phyloP scores from a whole-genome alignment of 2,888 invertebrate genomes.

The Tetropium fuscum region DNA sequence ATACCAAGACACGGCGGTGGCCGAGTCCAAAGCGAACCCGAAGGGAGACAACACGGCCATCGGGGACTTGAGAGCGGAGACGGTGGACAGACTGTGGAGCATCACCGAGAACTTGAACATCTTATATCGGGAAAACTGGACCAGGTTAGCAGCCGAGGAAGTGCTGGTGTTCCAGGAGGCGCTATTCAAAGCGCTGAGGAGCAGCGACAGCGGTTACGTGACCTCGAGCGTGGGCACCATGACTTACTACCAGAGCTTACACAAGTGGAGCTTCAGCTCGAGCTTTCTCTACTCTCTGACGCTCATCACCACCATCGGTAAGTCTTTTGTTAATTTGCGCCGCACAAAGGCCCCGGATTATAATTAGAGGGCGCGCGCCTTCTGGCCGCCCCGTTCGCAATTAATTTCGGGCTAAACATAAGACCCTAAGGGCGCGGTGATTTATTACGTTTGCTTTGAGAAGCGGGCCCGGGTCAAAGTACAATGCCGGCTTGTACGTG shows the following conservation, averaged over 20 bases:
- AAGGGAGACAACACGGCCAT: constrained; percentile 58
- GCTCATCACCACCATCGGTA: constrained; percentile 94
- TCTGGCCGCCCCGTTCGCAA: not conserved
- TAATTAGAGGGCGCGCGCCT: not conserved
- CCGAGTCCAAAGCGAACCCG: constrained; percentile 74
- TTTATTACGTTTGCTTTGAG: constrained; percentile 7
- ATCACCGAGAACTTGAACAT: constrained; percentile 91
- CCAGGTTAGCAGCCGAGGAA: constrained; percentile 86
- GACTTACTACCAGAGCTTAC: constrained; percentile 64
- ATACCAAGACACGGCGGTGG: constrained; percentile 72
- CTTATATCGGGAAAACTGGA: constrained; percentile 93
- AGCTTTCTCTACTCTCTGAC: constrained; percentile 94
- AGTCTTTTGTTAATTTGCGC: constrained; percentile 60
- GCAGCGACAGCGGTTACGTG: constrained; percentile 48
- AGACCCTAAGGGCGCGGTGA: not conserved
- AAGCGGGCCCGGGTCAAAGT: constrained; percentile 5
- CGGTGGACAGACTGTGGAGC: constrained; percentile 86
- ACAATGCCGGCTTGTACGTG: not conserved
- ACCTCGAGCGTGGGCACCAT: constrained; percentile 66
- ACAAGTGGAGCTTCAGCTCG: constrained; percentile 92
- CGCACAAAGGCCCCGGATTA: too few species aligned
- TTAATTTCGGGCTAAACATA: not conserved
- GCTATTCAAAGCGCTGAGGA: constrained; percentile 66
- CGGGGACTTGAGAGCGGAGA: constrained; percentile 74
- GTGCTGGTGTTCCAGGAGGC: constrained; percentile 86